Conservation (phyloP, 2,797 vertebrate species). For the Pitangus sulphuratus region DNA sequence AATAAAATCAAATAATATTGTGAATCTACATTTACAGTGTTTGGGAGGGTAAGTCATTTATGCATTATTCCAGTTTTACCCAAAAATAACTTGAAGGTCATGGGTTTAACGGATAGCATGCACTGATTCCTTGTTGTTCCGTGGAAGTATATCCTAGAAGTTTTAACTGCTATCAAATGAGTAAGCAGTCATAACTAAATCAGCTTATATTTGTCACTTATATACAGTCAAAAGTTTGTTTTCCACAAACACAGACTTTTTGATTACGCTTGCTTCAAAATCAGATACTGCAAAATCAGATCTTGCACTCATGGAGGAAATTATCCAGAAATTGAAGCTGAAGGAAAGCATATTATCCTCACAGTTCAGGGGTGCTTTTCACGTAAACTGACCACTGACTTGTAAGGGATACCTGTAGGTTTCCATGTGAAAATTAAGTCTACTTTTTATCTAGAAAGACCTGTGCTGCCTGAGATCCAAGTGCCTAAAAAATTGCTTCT, state of each 20-base stretch:
- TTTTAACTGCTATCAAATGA: neutral
- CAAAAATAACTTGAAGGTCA: neutral
- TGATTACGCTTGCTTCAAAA: neutral
- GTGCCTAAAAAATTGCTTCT: neutral
- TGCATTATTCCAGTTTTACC: neutral
- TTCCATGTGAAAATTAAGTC: neutral
- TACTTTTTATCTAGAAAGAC: neutral
- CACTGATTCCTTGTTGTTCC: neutral
- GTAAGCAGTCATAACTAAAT: neutral
- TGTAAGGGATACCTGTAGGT: neutral
- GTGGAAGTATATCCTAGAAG: neutral
- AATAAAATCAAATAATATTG: slow-evolving; percentile 28
- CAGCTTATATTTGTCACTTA: neutral
- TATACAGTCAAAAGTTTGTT: neutral
- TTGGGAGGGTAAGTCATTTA: neutral
- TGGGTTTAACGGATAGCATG: neutral
- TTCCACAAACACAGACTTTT: neutral
- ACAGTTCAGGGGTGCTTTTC: neutral
- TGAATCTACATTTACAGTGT: neutral
- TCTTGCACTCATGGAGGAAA: neutral
- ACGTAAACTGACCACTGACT: neutral
- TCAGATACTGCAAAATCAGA: neutral
- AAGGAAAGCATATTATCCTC: neutral
- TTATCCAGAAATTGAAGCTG: neutral
- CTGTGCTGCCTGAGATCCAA: neutral